Percentiles rank a stretch among this genome's conserved stretches.
These are phyloP conservation scores for Sitophilus oryzae DNA, from an alignment of 1,140 invertebrate species.

Conservation along the genomic window DNA sequence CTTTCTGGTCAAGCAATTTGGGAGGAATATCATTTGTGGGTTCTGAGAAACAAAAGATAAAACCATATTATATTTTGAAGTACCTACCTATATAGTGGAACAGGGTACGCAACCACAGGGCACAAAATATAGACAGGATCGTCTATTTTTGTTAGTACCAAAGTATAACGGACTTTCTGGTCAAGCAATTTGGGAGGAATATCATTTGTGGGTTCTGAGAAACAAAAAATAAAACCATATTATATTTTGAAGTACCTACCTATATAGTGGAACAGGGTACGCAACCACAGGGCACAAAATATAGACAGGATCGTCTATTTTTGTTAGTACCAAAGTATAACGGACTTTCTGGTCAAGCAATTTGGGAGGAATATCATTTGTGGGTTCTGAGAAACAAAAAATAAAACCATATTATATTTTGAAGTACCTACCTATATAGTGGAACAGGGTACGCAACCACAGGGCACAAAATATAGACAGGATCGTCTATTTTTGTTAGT, in stretches of 20 bases:
- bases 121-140: too few species aligned
- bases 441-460: slow-evolving; percentile 60
- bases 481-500: slow-evolving; percentile 32
- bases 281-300: too few species aligned
- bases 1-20: slow-evolving; percentile 35
- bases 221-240: slow-evolving; percentile 7
- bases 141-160: too few species aligned
- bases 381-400: slow-evolving; percentile 43
- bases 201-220: slow-evolving; percentile 63
- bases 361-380: slow-evolving; percentile 46
- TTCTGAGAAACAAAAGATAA: slow-evolving; percentile 48
- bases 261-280: too few species aligned
- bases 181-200: slow-evolving; percentile 51
- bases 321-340: too few species aligned
- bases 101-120: too few species aligned
- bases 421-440: slow-evolving; percentile 53
- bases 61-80: not conserved
- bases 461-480: slow-evolving; percentile 56
- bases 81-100: too few species aligned
- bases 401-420: not conserved
- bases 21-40: slow-evolving; percentile 62
- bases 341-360: too few species aligned
- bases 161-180: too few species aligned
- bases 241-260: too few species aligned
- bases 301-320: too few species aligned